Percentiles rank a stretch among this genome's conserved stretches.
Conservation (phyloP, 1,140 invertebrate genomes). For the Hylaeus anthracinus region DNA sequence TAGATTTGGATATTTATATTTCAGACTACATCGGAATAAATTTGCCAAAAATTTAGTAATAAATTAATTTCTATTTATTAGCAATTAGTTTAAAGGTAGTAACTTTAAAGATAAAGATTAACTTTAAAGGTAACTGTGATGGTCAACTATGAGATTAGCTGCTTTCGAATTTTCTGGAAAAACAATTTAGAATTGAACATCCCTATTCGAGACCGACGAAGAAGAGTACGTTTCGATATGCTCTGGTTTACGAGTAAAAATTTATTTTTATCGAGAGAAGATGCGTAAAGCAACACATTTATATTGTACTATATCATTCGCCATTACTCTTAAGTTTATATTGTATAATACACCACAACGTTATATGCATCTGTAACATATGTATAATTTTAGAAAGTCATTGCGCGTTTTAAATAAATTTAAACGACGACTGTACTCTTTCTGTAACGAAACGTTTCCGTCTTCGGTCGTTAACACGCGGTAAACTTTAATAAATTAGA, state of each 20-base stretch:
- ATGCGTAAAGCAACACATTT: not conserved
- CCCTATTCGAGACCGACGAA: not conserved
- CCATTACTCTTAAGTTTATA: slow-evolving; percentile 2
- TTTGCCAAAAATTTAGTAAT: no score
- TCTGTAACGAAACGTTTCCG: not conserved
- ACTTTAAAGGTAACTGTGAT: no score
- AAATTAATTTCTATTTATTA: no score
- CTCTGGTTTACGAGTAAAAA: not conserved
- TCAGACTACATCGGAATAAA: no score
- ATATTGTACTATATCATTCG: not conserved
- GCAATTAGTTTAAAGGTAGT: no score
- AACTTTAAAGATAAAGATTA: no score
- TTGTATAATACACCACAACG: not conserved
- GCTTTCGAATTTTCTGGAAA: no score
- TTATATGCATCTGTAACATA: slow-evolving; percentile 29
- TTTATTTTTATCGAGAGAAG: not conserved
- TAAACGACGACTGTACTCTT: not conserved
- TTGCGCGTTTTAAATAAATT: slow-evolving; percentile 16
- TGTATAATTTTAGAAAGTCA: not conserved
- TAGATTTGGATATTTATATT: no score
- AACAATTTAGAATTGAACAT: not conserved
- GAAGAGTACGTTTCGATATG: not conserved
- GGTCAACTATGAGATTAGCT: no score
- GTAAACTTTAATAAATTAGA: not conserved
- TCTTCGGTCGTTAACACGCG: not conserved